Percentiles rank a stretch among this genome's conserved stretches.
Evolutionary conservation across 2,113 vertebrate species (phyloP).

Genomic region (Trinectes maculatus): DNA sequence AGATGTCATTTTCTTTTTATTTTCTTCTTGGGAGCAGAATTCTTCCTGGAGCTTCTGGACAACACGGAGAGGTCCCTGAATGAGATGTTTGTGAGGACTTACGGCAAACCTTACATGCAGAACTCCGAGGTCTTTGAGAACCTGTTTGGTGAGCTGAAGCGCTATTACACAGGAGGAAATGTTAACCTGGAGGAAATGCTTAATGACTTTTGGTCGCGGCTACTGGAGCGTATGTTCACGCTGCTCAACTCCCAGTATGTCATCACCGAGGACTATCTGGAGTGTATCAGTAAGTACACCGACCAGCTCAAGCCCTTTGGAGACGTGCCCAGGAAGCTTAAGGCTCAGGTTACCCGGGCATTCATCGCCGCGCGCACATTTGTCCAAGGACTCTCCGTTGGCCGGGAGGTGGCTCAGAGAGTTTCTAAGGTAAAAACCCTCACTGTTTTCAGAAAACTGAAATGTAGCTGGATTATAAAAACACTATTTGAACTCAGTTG

Average conservation of each 20-base stretch:
- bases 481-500: not conserved
- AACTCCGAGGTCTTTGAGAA: slow-evolving; percentile 98
- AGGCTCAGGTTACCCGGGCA: slow-evolving; percentile 92
- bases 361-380: slow-evolving; percentile 96
- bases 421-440: slow-evolving; percentile 92
- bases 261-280: slow-evolving; percentile 96
- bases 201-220: slow-evolving; percentile 95
- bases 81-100: slow-evolving; percentile 94
- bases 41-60: slow-evolving; percentile 95
- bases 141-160: slow-evolving; percentile 93
- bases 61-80: slow-evolving; percentile 94
- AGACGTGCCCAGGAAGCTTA: slow-evolving; percentile 94
- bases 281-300: slow-evolving; percentile 96
- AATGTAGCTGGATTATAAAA: not conserved
- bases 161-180: slow-evolving; percentile 95
- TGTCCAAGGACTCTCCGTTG: slow-evolving; percentile 95
- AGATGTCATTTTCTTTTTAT: slow-evolving; percentile 74
- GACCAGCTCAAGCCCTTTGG: slow-evolving; percentile 97
- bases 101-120: slow-evolving; percentile 94
- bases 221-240: slow-evolving; percentile 97
- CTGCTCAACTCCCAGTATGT: slow-evolving; percentile 95
- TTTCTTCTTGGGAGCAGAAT: slow-evolving; percentile 81
- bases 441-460: slow-evolving; percentile 5
- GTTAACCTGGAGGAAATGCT: slow-evolving; percentile 98
- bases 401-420: slow-evolving; percentile 93